phyloP scores from a whole-genome alignment of 2,113 vertebrate genomes.

The Xiphophorus hellerii region DNA sequence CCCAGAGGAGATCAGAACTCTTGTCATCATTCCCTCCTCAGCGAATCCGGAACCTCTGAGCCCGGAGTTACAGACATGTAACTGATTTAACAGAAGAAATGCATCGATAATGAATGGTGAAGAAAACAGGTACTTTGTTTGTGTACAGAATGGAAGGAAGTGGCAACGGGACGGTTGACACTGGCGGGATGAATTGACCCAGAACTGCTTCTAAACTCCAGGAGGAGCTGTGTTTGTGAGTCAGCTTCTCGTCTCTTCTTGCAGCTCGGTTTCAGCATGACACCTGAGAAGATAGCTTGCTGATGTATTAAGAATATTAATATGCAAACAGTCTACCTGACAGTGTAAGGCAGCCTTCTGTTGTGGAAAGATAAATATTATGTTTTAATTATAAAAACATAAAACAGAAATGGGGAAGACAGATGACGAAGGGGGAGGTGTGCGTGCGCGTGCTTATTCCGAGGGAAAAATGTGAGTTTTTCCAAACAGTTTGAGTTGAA shows the following conservation, averaged over 20 bases:
- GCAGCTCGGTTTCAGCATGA: slow-evolving; percentile 71
- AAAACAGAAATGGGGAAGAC: slow-evolving; percentile 81
- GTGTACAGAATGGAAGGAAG: background rate
- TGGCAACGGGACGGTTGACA: background rate
- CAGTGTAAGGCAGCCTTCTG: slow-evolving; percentile 84
- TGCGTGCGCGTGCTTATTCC: slow-evolving; percentile 54
- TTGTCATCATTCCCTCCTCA: too few species aligned
- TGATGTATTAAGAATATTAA: slow-evolving; percentile 85
- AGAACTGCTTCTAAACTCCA: background rate
- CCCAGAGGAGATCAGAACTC: too few species aligned
- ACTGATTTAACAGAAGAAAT: too few species aligned
- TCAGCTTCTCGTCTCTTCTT: slow-evolving; percentile 55
- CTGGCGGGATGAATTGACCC: background rate
- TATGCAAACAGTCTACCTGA: slow-evolving; percentile 84
- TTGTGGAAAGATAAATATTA: slow-evolving; percentile 87
- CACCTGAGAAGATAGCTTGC: slow-evolving; percentile 80
- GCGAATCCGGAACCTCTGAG: too few species aligned
- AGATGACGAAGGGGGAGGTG: slow-evolving; percentile 50
- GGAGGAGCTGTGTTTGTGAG: slow-evolving; percentile 24
- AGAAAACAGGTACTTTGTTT: too few species aligned
- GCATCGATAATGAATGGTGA: too few species aligned
- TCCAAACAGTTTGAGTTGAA: slow-evolving; percentile 76
- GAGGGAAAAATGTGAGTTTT: slow-evolving; percentile 73
- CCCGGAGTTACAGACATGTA: too few species aligned
- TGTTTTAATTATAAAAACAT: slow-evolving; percentile 89